Conservation (phyloP, 1,140 invertebrate species). For the Euura saliciscinereae region DNA sequence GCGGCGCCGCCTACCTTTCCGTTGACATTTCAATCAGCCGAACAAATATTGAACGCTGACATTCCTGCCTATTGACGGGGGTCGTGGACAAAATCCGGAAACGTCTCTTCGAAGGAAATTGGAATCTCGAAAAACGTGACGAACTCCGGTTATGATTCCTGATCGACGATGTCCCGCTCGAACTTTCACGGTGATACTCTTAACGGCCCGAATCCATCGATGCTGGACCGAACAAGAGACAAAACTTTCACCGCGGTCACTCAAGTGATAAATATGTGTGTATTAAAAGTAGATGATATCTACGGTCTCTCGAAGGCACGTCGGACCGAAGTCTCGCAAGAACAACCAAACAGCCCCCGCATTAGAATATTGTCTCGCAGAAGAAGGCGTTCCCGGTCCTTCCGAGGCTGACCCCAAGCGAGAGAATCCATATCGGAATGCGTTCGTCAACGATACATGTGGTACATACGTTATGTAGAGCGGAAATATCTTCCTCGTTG, state of each 20-base stretch:
- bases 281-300: slow-evolving; percentile 13
- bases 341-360: slow-evolving; percentile 13
- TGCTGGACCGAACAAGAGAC: not conserved
- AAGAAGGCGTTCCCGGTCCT: not conserved
- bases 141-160: too few relatives aligned
- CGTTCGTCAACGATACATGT: too few relatives aligned
- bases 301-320: not conserved
- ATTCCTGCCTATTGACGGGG: too few relatives aligned
- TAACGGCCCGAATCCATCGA: not conserved
- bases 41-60: not conserved
- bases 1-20: not conserved
- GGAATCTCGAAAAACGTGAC: too few relatives aligned
- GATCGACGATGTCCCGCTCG: too few relatives aligned
- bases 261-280: slow-evolving; percentile 15
- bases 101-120: too few relatives aligned
- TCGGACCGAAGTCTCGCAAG: not conserved
- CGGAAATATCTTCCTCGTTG: too few relatives aligned
- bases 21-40: slow-evolving; percentile 3
- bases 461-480: too few relatives aligned
- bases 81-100: too few relatives aligned
- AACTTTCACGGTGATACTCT: too few relatives aligned
- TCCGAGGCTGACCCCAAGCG: not conserved
- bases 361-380: slow-evolving; percentile 14
- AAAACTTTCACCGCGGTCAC: slow-evolving; percentile 8
- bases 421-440: too few relatives aligned